A percentile compares a stretch with the other conserved stretches of the same genome.
Evolutionary conservation across 2,797 vertebrate genomes (phyloP).

Genomic region (Tangara arthus): DNA sequence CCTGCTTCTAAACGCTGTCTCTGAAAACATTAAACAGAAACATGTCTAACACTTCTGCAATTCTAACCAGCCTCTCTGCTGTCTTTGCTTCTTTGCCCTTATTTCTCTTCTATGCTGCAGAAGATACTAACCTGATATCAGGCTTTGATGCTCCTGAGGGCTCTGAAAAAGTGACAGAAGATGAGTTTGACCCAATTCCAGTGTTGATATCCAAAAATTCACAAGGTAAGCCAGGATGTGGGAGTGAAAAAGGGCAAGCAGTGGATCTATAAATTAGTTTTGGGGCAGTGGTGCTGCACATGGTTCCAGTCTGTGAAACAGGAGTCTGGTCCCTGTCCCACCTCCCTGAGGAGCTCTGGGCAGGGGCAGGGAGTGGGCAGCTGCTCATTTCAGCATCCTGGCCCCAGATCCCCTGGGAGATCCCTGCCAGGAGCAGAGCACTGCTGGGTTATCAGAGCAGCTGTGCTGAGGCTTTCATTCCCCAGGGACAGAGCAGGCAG

Average conservation of each 20-base stretch:
- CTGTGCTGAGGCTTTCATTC: not conserved
- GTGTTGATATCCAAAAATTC: conserved; percentile 97
- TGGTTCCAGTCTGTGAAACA: not conserved
- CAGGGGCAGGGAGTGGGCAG: not conserved
- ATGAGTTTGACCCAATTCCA: conserved; percentile 99
- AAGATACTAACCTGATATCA: conserved; percentile 92
- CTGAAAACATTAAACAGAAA: not conserved
- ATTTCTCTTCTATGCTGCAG: conserved; percentile 80
- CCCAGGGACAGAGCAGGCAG: not conserved
- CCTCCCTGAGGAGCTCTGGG: not conserved
- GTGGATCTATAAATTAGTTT: not conserved
- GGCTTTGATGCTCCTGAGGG: conserved; percentile 87
- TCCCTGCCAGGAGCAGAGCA: not conserved
- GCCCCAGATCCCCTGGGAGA: not conserved
- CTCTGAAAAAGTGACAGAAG: conserved; percentile 89
- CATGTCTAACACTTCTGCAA: conserved; percentile 22
- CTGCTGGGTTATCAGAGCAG: not conserved
- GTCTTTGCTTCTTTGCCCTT: conserved; percentile 78
- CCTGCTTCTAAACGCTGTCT: conserved; percentile 18
- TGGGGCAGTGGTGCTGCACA: not conserved
- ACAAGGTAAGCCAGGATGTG: conserved; percentile 90
- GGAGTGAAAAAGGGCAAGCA: not conserved
- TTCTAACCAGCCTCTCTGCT: conserved; percentile 74
- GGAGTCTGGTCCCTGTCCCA: not conserved
- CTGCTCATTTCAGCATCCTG: not conserved